Evolutionary conservation across 2,888 invertebrate genomes (phyloP).

Genomic region (Pachymerium ferrugineum): DNA sequence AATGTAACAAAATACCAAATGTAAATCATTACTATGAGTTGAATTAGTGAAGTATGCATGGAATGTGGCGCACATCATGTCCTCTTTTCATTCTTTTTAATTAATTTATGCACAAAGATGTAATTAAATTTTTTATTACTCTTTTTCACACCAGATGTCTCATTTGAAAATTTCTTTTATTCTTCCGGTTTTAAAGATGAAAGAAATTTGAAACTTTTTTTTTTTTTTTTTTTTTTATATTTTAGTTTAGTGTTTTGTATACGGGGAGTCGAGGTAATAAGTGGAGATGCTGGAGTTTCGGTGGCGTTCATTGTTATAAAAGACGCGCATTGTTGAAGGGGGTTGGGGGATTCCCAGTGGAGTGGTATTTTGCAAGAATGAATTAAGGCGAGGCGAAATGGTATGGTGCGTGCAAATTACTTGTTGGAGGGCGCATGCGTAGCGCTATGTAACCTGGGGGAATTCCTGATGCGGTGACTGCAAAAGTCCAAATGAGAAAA

Average conservation of each 20-base stretch:
- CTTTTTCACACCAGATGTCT: not conserved
- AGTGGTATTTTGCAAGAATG: constrained; percentile 15
- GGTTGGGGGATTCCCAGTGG: not conserved
- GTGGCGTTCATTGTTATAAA: constrained; percentile 1
- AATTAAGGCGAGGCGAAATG: constrained; percentile 14
- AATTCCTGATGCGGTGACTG: constrained; percentile 14
- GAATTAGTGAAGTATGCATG: not conserved
- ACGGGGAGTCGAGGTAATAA: too few species aligned
- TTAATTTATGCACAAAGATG: not conserved
- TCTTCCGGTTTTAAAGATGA: not conserved
- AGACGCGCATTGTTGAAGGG: not conserved
- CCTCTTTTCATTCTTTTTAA: not conserved
- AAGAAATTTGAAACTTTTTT: not conserved
- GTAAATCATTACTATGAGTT: not conserved
- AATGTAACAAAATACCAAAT: too few species aligned
- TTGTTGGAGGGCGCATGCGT: constrained; percentile 12
- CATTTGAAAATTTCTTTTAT: not conserved
- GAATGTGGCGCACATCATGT: not conserved
- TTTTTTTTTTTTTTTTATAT: not conserved
- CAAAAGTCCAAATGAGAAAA: constrained; percentile 19
- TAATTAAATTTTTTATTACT: not conserved
- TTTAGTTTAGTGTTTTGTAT: not conserved
- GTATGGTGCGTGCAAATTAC: constrained; percentile 17
- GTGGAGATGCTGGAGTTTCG: not conserved
- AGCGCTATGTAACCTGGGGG: constrained; percentile 7